Conservation (phyloP, 2,888 invertebrate species). For the Agrotis exclamationis region DNA sequence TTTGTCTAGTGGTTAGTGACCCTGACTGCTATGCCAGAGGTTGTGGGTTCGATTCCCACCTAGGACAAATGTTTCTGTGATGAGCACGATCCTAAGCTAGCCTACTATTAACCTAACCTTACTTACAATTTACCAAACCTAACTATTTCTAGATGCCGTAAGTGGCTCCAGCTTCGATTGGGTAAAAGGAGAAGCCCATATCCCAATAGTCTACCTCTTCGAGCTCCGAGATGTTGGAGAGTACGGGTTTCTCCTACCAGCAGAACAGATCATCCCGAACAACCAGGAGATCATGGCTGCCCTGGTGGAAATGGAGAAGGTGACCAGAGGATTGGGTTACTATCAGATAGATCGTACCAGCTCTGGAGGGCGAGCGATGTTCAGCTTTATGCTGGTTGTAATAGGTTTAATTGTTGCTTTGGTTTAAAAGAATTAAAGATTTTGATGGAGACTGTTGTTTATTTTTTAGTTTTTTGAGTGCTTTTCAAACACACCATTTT, state of each 20-base stretch:
- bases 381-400: constrained; percentile 59
- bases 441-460: background rate
- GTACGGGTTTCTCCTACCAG: constrained; percentile 91
- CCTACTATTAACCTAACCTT: no score
- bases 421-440: constrained; percentile 52
- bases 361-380: constrained; percentile 58
- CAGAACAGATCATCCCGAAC: constrained; percentile 89
- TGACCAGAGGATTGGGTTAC: constrained; percentile 78
- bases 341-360: constrained; percentile 58
- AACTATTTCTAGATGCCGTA: constrained; percentile 78
- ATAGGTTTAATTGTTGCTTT: constrained; percentile 55
- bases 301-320: constrained; percentile 85
- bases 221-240: constrained; percentile 92
- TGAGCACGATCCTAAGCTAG: no score
- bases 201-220: constrained; percentile 91
- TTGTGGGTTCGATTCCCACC: no score
- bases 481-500: background rate
- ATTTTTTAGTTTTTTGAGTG: background rate
- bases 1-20: no score
- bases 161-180: constrained; percentile 91
- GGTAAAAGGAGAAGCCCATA: constrained; percentile 89
- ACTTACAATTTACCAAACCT: no score
- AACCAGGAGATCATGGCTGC: constrained; percentile 92
- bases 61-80: no score
- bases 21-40: no score